phyloP scores from a whole-genome alignment of 2,888 invertebrate species.

The Tenthredo scrophulariae region DNA sequence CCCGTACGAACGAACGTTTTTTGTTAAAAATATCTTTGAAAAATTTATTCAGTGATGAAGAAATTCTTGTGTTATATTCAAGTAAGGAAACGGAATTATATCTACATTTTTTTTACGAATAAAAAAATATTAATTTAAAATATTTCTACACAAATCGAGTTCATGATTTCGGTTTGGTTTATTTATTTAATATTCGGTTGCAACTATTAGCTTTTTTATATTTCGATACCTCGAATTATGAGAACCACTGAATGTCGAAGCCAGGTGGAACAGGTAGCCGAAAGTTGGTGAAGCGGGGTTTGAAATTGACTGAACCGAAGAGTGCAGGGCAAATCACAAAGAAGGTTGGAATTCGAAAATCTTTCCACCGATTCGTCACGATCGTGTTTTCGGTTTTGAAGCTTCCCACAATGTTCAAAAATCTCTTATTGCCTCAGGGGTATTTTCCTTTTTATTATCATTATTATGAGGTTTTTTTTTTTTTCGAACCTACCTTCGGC shows the following conservation, averaged over 20 bases:
- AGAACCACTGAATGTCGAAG: slow-evolving; percentile 44
- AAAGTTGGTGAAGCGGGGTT: slow-evolving; percentile 34
- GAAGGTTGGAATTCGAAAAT: slow-evolving; percentile 50
- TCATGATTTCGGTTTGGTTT: neutral
- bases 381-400: slow-evolving; percentile 17
- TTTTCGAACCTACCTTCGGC: neutral
- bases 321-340: slow-evolving; percentile 34
- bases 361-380: slow-evolving; percentile 38
- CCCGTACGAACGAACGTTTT: neutral
- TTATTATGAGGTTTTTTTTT: neutral
- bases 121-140: neutral
- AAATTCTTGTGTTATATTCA: neutral
- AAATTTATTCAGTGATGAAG: neutral
- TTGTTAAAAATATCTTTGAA: neutral
- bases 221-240: neutral
- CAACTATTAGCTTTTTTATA: neutral
- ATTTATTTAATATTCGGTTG: neutral
- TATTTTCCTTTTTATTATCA: slow-evolving; percentile 41
- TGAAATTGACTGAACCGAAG: slow-evolving; percentile 31
- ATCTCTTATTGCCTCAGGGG: slow-evolving; percentile 1
- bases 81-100: neutral
- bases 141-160: neutral
- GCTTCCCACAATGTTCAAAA: neutral
- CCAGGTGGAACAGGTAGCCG: slow-evolving; percentile 52
- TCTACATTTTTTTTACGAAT: neutral